Percentiles rank a stretch among this genome's conserved stretches.
These are phyloP conservation scores for Pachyseris speciosa DNA, from an alignment of 64 coral and sea anemone genomes.

Conservation along the genomic window DNA sequence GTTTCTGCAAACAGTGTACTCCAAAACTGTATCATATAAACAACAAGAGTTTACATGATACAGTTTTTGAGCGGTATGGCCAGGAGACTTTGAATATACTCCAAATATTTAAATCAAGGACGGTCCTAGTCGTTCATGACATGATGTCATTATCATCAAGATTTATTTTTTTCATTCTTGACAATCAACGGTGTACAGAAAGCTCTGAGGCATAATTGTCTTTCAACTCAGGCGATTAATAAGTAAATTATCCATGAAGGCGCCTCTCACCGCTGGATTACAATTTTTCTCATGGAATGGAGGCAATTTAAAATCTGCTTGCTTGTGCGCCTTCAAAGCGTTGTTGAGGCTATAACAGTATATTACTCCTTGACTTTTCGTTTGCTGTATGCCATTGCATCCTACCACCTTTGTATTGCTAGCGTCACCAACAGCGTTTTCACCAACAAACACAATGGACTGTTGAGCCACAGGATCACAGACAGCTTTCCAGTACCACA, in stretches of 20 bases:
- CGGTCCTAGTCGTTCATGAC: too few species aligned
- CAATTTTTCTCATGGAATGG: constrained; percentile 18
- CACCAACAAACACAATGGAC: constrained; percentile 46
- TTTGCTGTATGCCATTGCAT: background rate
- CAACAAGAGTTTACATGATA: too few species aligned
- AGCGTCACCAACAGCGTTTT: constrained; percentile 1
- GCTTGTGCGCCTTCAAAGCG: background rate
- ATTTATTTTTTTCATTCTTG: too few species aligned
- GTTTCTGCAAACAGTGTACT: too few species aligned
- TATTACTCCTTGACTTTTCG: constrained; percentile 17
- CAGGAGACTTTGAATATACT: too few species aligned
- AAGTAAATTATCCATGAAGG: constrained; percentile 20
- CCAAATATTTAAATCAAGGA: too few species aligned
- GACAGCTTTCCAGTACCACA: constrained; percentile 55
- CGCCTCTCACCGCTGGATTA: background rate
- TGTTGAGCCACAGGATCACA: constrained; percentile 22
- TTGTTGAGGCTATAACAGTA: constrained; percentile 20
- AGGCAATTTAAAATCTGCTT: constrained; percentile 6
- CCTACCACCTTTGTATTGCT: background rate
- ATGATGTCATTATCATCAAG: too few species aligned
- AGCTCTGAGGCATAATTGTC: too few species aligned
- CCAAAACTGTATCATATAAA: too few species aligned
- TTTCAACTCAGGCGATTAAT: constrained; percentile 7
- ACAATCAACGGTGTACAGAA: too few species aligned
- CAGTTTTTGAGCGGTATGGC: too few species aligned